Conservation (phyloP, 2,797 vertebrate genomes). For the Champsocephalus gunnari region DNA sequence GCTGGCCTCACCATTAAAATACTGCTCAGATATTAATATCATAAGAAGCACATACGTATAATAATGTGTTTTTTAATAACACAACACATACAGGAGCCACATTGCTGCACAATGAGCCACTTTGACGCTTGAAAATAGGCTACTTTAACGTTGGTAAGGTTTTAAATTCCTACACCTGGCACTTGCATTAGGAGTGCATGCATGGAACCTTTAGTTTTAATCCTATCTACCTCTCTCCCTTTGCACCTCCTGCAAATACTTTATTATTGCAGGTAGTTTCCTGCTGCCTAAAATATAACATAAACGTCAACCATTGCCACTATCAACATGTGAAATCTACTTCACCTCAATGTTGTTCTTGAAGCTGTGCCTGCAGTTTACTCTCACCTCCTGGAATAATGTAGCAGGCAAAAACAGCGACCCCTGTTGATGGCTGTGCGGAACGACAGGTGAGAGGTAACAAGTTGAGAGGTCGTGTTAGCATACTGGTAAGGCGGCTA, state of each 20-base stretch:
- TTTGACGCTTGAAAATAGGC: neutral
- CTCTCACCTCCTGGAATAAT: neutral
- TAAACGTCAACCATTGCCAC: neutral
- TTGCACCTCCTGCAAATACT: neutral
- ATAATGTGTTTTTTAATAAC: neutral
- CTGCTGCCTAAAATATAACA: constrained; percentile 9
- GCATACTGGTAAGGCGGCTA: constrained; percentile 38
- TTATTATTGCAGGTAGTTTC: neutral
- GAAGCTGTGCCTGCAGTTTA: neutral
- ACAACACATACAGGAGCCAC: neutral
- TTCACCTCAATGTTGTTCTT: neutral
- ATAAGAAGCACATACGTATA: neutral
- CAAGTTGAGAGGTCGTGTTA: constrained; percentile 72
- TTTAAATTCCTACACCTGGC: neutral
- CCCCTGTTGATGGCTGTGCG: constrained; percentile 50
- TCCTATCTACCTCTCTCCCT: neutral
- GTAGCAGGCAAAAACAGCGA: constrained; percentile 57
- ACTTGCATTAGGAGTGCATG: neutral
- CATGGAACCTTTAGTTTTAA: neutral
- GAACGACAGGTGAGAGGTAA: constrained; percentile 56
- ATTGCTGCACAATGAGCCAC: neutral
- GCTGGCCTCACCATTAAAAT: neutral
- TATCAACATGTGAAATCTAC: constrained; percentile 22
- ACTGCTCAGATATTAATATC: neutral
- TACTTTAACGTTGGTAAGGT: neutral